Conservation (phyloP, 1,140 invertebrate species). For the Delia radicum region DNA sequence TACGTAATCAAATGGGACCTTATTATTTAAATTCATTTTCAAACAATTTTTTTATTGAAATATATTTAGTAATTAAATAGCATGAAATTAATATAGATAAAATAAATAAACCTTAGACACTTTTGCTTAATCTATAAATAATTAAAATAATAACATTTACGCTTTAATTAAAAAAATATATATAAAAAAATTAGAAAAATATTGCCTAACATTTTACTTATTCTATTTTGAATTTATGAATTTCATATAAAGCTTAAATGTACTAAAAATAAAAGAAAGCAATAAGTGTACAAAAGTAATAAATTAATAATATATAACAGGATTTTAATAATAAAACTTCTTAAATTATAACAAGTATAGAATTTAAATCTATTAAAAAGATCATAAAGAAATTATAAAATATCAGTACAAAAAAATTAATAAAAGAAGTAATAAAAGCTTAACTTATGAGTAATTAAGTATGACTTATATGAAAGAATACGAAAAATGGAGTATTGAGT, state of each 20-base stretch:
- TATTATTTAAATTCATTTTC: conserved; percentile 4
- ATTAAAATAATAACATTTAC: not conserved
- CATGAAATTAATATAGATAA: not conserved
- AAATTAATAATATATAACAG: not conserved
- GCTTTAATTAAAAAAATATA: not conserved
- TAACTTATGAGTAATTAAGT: not conserved
- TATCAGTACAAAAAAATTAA: conserved; percentile 1
- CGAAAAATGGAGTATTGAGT: too few species aligned
- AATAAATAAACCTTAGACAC: not conserved
- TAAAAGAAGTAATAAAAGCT: not conserved
- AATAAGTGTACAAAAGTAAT: conserved; percentile 19
- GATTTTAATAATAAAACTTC: not conserved
- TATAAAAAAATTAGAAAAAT: not conserved
- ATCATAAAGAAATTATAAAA: not conserved
- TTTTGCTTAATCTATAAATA: not conserved
- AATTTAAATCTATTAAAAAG: not conserved
- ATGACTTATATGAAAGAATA: too few species aligned
- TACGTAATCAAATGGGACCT: conserved; percentile 32
- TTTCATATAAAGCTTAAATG: not conserved
- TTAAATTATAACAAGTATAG: not conserved
- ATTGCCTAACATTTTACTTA: not conserved
- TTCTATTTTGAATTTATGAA: not conserved
- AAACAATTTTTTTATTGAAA: not conserved
- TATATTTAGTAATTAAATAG: not conserved
- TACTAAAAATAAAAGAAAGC: not conserved